A percentile compares a stretch with the other conserved stretches of the same genome.
Conservation (phyloP, 2,113 vertebrate species). For the Bubo scandiacus region DNA sequence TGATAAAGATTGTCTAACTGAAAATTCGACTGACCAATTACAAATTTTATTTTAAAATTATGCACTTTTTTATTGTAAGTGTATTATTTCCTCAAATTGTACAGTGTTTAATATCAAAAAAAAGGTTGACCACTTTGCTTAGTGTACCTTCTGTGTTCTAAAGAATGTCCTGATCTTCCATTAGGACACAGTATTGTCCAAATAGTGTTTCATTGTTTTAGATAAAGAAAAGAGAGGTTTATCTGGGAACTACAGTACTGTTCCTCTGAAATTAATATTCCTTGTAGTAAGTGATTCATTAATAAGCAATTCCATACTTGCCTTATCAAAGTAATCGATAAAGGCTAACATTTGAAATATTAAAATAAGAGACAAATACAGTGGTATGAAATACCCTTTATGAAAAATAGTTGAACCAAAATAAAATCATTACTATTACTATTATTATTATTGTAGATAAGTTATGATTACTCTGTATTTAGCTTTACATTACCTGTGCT, state of each 20-base stretch:
- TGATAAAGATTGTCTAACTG: neutral
- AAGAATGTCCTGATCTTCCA: neutral
- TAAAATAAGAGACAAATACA: neutral
- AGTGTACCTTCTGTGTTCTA: neutral
- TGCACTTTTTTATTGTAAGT: neutral
- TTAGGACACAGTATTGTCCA: neutral
- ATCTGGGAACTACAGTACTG: neutral
- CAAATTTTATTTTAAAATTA: neutral
- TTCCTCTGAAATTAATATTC: neutral
- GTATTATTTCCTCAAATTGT: neutral
- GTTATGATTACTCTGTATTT: neutral
- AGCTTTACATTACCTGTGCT: neutral
- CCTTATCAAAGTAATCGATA: neutral
- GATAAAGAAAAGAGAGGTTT: neutral
- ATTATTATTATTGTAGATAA: neutral
- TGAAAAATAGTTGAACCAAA: neutral
- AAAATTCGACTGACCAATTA: neutral
- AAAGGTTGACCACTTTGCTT: neutral
- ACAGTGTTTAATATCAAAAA: neutral
- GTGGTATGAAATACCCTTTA: neutral
- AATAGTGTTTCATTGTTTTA: neutral
- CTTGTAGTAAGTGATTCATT: neutral
- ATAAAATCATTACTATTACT: neutral
- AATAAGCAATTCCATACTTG: neutral
- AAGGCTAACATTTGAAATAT: neutral